phyloP scores from a whole-genome alignment of 2,888 invertebrate species.

The Acronicta aceris region DNA sequence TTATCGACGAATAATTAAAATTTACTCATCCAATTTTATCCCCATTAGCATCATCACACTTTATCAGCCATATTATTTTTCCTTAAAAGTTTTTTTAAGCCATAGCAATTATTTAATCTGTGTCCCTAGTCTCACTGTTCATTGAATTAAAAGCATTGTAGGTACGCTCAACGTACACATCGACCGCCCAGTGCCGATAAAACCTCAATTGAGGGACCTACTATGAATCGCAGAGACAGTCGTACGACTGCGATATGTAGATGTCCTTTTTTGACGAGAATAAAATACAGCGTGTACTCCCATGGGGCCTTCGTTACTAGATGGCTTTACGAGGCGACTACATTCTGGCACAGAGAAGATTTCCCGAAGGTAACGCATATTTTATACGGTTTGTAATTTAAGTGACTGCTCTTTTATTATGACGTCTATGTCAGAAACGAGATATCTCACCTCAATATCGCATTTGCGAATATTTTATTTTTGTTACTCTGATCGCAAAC shows the following conservation, averaged over 20 bases:
- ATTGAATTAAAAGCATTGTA: not conserved
- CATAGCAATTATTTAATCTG: too few relatives aligned
- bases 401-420: conserved; percentile 75
- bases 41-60: too few relatives aligned
- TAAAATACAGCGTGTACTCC: conserved; percentile 66
- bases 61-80: too few relatives aligned
- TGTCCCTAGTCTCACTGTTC: not conserved
- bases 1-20: too few relatives aligned
- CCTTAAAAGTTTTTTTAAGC: too few relatives aligned
- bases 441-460: conserved; percentile 49
- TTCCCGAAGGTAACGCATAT: conserved; percentile 85
- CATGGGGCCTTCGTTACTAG: conserved; percentile 74
- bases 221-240: conserved; percentile 28
- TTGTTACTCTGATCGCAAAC: conserved; percentile 8
- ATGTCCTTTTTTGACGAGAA: conserved; percentile 67
- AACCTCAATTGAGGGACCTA: conserved; percentile 24
- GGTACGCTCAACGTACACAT: not conserved
- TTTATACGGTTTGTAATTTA: conserved; percentile 81
- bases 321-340: conserved; percentile 79
- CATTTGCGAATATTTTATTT: conserved; percentile 14
- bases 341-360: conserved; percentile 76
- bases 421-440: conserved; percentile 58
- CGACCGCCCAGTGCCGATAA: not conserved
- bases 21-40: too few relatives aligned
- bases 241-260: conserved; percentile 52